Conservation (phyloP, 1,140 invertebrate genomes). For the Leptinotarsa defecta region DNA sequence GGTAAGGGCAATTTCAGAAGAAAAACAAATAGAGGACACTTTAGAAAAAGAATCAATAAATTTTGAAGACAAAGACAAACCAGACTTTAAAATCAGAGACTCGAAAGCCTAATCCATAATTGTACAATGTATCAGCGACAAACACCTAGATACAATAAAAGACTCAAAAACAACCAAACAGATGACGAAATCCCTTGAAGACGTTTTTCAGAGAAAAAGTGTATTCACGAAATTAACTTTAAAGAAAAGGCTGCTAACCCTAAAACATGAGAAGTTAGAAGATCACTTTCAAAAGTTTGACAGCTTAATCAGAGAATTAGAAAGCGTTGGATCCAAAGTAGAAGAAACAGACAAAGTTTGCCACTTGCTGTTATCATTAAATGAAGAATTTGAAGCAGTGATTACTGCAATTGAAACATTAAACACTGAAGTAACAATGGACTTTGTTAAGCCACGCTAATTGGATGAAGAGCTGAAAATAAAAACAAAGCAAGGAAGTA, state of each 20-base stretch:
- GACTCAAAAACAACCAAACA: too few relatives aligned
- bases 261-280: constrained; percentile 30
- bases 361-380: constrained; percentile 52
- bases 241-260: constrained; percentile 31
- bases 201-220: constrained; percentile 25
- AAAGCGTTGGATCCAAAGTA: constrained; percentile 50
- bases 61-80: too few relatives aligned
- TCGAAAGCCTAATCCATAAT: constrained; percentile 15
- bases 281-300: constrained; percentile 36
- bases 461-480: constrained; percentile 51
- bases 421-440: too few relatives aligned
- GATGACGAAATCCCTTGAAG: too few relatives aligned
- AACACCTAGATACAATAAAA: constrained; percentile 31
- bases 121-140: constrained; percentile 18
- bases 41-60: too few relatives aligned
- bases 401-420: too few relatives aligned
- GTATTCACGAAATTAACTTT: constrained; percentile 30
- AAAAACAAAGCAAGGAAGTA: neutral
- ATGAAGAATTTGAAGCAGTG: constrained; percentile 49
- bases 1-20: too few relatives aligned
- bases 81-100: constrained; percentile 15
- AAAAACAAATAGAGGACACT: too few relatives aligned
- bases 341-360: constrained; percentile 52
- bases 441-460: too few relatives aligned
- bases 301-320: constrained; percentile 23